These are phyloP conservation scores for Jacana jacana DNA, from an alignment of 2,113 vertebrate genomes.

Conservation along the genomic window DNA sequence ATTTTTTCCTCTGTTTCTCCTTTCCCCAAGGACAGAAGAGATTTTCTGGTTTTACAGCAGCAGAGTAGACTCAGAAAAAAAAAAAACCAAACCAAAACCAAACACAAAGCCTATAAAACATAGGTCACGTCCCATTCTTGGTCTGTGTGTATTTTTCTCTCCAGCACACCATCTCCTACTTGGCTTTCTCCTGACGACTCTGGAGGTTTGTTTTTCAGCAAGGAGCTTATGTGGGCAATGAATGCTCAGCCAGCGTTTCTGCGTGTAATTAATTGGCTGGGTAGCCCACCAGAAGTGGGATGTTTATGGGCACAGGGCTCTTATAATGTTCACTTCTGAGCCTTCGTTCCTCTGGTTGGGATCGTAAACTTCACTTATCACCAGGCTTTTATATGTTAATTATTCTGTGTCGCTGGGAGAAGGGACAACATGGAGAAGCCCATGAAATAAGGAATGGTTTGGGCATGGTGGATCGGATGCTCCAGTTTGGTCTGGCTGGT, in stretches of 20 bases:
- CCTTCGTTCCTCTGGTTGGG: constrained; percentile 56
- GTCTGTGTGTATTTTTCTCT: constrained; percentile 1
- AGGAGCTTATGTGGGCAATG: constrained; percentile 42
- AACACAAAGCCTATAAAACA: not conserved
- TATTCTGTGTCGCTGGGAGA: not conserved
- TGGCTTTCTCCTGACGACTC: not conserved
- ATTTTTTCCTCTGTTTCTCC: not conserved
- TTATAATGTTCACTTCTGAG: constrained; percentile 70
- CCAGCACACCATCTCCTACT: constrained; percentile 1
- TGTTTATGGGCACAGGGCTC: constrained; percentile 69
- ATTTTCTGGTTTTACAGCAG: not conserved
- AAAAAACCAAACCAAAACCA: rapidly evolving
- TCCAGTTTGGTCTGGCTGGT: not conserved
- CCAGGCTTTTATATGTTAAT: constrained; percentile 69
- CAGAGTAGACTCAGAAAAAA: not conserved
- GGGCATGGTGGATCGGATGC: not conserved
- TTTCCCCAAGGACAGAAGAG: not conserved
- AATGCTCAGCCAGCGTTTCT: constrained; percentile 51
- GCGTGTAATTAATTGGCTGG: constrained; percentile 59
- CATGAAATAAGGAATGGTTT: not conserved
- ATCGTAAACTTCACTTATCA: constrained; percentile 66
- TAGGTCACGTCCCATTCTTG: not conserved
- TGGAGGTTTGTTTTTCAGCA: constrained; percentile 56
- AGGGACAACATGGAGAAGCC: not conserved
- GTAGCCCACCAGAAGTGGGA: constrained; percentile 68